These are phyloP conservation scores for Cyrtodaria siliqua DNA, from an alignment of 2,888 invertebrate genomes.

Conservation along the genomic window DNA sequence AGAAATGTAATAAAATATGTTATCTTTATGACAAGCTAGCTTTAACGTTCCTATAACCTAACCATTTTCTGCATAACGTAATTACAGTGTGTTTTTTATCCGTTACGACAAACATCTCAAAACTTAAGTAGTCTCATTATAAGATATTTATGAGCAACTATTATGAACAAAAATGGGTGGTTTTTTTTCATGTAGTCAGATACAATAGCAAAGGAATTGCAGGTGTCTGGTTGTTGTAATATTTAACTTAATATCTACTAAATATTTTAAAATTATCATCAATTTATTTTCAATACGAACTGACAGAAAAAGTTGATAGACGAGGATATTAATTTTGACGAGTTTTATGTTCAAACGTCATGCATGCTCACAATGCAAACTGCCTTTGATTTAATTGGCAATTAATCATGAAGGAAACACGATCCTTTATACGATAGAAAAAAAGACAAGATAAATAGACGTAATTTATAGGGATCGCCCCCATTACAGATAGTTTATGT, in stretches of 20 bases:
- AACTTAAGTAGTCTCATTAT: too few relatives aligned
- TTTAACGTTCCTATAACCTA: too few relatives aligned
- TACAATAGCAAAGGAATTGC: background rate
- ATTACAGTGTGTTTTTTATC: too few relatives aligned
- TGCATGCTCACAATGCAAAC: conserved; percentile 35
- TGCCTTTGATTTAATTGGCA: conserved; percentile 54
- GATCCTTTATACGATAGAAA: conserved; percentile 42
- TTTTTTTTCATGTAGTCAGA: too few relatives aligned
- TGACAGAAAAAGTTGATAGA: conserved; percentile 43
- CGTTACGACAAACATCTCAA: too few relatives aligned
- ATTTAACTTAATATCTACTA: conserved; percentile 22
- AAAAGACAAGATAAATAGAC: conserved; percentile 63
- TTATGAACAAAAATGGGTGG: too few relatives aligned
- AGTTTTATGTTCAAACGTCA: conserved; percentile 34
- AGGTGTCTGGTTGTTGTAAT: conserved; percentile 18
- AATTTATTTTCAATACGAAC: conserved; percentile 18
- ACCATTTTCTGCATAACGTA: too few relatives aligned
- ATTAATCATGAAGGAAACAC: conserved; percentile 60
- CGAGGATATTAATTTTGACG: conserved; percentile 25
- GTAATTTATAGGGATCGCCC: conserved; percentile 58
- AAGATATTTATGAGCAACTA: too few relatives aligned
- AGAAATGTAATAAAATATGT: too few relatives aligned
- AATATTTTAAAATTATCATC: conserved; percentile 17
- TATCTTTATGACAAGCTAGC: too few relatives aligned
- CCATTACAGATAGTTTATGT: conserved; percentile 57